These are phyloP conservation scores for Amazona vittata DNA, from an alignment of 2,113 vertebrate species.

Conservation along the genomic window DNA sequence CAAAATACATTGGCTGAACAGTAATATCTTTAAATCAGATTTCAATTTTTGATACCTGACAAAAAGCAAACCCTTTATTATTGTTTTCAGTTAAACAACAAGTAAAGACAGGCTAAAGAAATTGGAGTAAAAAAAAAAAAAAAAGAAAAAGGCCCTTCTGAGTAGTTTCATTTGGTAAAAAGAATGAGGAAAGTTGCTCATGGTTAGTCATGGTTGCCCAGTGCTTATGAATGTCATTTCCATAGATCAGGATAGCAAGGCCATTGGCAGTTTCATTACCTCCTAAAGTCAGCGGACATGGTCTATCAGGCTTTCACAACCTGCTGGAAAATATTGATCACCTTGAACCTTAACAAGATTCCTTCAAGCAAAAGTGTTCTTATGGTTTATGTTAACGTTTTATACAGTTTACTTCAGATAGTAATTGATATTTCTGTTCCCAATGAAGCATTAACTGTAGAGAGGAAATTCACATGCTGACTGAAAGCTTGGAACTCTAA, in stretches of 20 bases:
- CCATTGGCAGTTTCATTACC: background rate
- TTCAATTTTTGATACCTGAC: background rate
- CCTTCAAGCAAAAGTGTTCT: background rate
- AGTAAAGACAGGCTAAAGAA: background rate
- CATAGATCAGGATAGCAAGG: background rate
- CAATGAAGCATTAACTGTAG: background rate
- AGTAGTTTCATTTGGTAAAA: background rate
- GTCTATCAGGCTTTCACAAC: background rate
- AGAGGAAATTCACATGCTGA: background rate
- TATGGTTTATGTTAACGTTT: background rate
- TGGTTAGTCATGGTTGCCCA: background rate
- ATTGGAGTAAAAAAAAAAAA: background rate
- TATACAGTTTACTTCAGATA: background rate
- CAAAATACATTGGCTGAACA: background rate
- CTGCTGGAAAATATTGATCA: background rate
- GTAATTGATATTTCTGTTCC: background rate
- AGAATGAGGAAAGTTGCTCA: background rate
- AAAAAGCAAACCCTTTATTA: background rate
- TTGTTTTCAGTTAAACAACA: background rate
- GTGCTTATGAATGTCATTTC: background rate
- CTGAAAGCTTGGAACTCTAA: background rate
- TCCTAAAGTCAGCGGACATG: background rate
- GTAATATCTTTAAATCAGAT: background rate
- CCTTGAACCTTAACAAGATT: background rate
- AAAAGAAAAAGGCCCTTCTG: background rate